A percentile compares a stretch with the other conserved stretches of the same genome.
phyloP scores from a whole-genome alignment of 2,888 invertebrate genomes.

The Anticlea derivata region DNA sequence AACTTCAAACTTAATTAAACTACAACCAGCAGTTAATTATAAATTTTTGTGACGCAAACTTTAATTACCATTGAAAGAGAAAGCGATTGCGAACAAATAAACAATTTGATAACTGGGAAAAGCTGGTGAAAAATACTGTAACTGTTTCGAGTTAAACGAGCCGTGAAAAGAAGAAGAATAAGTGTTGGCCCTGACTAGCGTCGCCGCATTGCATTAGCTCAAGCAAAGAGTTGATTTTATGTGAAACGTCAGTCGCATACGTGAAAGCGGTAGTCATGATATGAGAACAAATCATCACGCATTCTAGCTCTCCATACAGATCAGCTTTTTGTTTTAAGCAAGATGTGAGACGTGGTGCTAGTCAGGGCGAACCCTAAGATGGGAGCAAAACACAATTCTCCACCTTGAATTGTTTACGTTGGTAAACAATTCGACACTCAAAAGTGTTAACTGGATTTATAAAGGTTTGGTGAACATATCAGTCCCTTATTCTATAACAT shows the following conservation, averaged over 20 bases:
- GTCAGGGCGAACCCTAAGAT: slow-evolving; percentile 31
- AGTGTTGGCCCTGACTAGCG: no score
- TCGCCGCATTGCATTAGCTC: no score
- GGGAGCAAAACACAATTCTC: slow-evolving; percentile 57
- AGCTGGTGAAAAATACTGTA: slow-evolving; percentile 43
- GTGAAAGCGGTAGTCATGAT: no score
- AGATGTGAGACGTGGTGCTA: no score
- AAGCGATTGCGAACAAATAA: slow-evolving; percentile 27
- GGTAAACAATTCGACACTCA: slow-evolving; percentile 68
- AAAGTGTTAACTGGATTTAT: slow-evolving; percentile 72
- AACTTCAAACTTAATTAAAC: slow-evolving; percentile 33
- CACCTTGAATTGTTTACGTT: slow-evolving; percentile 60
- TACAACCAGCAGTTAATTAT: slow-evolving; percentile 33
- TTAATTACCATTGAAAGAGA: slow-evolving; percentile 45
- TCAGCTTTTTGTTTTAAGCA: no score
- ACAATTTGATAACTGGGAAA: slow-evolving; percentile 41
- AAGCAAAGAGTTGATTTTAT: no score
- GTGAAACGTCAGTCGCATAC: no score
- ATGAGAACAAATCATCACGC: no score
- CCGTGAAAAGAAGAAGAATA: slow-evolving; percentile 49
- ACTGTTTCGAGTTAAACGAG: slow-evolving; percentile 53
- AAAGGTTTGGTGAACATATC: slow-evolving; percentile 46
- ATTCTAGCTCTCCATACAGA: no score
- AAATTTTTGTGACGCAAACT: slow-evolving; percentile 36
- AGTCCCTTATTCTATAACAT: background rate